These are phyloP conservation scores for Ibycter americanus DNA, from an alignment of 2,797 vertebrate genomes.

Conservation along the genomic window DNA sequence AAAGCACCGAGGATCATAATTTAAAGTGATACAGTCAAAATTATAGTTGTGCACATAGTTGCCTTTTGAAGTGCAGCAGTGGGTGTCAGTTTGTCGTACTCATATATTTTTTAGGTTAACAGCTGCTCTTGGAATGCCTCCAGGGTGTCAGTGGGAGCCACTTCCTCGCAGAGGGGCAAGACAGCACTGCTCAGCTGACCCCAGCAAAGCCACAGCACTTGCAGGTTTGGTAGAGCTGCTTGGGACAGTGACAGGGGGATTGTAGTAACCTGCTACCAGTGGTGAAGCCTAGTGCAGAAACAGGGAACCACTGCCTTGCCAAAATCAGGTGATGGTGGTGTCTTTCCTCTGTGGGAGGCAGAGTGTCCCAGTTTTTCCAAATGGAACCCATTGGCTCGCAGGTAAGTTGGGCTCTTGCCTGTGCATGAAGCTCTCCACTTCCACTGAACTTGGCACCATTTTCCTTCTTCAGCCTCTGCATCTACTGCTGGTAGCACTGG, in stretches of 20 bases:
- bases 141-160: not conserved
- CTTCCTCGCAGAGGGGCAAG: not conserved
- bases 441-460: not conserved
- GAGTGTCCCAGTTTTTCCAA: not conserved
- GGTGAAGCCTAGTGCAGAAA: not conserved
- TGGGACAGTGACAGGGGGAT: not conserved
- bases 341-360: not conserved
- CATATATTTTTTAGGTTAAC: not conserved
- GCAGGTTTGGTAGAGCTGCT: not conserved
- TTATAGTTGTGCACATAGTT: not conserved
- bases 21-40: not conserved
- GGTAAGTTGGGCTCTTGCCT: not conserved
- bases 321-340: not conserved
- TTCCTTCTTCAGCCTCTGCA: not conserved
- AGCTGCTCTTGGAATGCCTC: not conserved
- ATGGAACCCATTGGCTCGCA: fast-evolving
- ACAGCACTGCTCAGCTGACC: not conserved
- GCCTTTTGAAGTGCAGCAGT: not conserved
- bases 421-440: not conserved
- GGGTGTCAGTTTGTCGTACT: not conserved
- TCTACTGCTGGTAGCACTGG: not conserved
- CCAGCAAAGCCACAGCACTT: not conserved
- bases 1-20: not conserved
- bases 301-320: not conserved
- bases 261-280: not conserved